Evolutionary conservation across 1,140 invertebrate species (phyloP).

Genomic region (Oreohelix idahoensis): DNA sequence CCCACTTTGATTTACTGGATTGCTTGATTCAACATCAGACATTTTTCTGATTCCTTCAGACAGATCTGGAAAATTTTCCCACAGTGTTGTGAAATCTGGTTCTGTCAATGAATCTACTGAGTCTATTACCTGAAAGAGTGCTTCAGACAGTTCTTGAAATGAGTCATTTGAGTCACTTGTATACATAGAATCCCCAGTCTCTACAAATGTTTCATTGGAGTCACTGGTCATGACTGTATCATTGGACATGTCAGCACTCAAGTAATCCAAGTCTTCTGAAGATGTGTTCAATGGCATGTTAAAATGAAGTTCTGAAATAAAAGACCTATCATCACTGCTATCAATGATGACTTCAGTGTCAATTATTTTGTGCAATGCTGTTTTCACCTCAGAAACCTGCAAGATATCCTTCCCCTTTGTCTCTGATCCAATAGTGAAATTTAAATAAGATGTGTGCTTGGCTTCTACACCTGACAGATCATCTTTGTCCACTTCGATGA

Average conservation of each 20-base stretch:
- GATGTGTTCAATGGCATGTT: neutral
- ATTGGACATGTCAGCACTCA: slow-evolving; percentile 15
- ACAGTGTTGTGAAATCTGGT: no score
- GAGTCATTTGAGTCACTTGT: slow-evolving; percentile 18
- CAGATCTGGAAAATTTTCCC: no score
- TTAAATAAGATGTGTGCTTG: neutral
- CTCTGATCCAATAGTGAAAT: neutral
- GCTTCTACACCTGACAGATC: slow-evolving; percentile 7
- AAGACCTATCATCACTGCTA: neutral
- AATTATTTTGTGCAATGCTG: slow-evolving; percentile 13
- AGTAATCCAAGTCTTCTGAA: slow-evolving; percentile 5
- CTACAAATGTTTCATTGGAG: neutral
- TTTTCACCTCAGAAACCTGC: slow-evolving; percentile 12
- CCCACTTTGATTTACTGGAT: no score
- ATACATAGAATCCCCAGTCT: slow-evolving; percentile 18
- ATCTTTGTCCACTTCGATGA: neutral
- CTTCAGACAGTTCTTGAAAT: neutral
- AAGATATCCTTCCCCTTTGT: neutral
- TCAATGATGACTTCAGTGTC: neutral
- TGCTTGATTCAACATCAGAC: no score
- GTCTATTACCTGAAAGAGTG: no score
- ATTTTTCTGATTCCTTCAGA: no score
- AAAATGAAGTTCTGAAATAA: neutral
- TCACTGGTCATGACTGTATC: neutral
- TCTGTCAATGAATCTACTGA: no score